A percentile compares a stretch with the other conserved stretches of the same genome.
These are phyloP conservation scores for Cremastinae sp. DNA, from an alignment of 2,888 invertebrate species.

Conservation along the genomic window DNA sequence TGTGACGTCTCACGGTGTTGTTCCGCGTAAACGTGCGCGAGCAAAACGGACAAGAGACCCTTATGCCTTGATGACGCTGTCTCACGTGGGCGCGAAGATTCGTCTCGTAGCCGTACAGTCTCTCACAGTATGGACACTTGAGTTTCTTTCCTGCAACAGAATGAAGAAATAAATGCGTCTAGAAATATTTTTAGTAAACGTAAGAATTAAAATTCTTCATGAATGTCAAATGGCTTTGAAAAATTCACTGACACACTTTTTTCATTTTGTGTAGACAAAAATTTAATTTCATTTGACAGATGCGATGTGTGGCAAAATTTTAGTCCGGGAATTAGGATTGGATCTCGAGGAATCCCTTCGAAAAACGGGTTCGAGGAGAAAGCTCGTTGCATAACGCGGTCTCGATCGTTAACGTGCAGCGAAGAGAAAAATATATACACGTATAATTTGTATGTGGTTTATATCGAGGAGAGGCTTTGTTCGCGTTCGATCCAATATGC, in stretches of 20 bases:
- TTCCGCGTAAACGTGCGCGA: conserved; percentile 94
- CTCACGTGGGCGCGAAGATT: conserved; percentile 94
- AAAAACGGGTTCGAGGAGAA: background rate
- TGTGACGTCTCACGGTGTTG: conserved; percentile 94
- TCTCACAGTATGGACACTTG: conserved; percentile 95
- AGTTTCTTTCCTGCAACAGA: conserved; percentile 91
- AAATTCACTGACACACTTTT: too few species aligned
- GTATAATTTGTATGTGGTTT: too few species aligned
- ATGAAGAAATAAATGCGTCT: too few species aligned
- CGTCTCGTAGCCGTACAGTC: conserved; percentile 95
- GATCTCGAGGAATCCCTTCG: too few species aligned
- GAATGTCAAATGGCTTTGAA: too few species aligned
- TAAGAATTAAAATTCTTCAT: too few species aligned
- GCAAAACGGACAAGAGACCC: conserved; percentile 95
- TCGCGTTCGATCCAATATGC: too few species aligned
- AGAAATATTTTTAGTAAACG: too few species aligned
- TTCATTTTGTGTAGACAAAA: too few species aligned
- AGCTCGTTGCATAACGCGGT: conserved; percentile 12
- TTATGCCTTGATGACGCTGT: conserved; percentile 94
- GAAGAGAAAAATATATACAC: background rate
- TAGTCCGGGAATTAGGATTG: too few species aligned
- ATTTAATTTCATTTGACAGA: too few species aligned
- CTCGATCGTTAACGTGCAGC: background rate
- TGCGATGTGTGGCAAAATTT: too few species aligned
- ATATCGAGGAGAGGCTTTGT: conserved; percentile 1